A percentile compares a stretch with the other conserved stretches of the same genome.
Evolutionary conservation across 1,140 invertebrate genomes (phyloP).

Genomic region (Ruditapes philippinarum): DNA sequence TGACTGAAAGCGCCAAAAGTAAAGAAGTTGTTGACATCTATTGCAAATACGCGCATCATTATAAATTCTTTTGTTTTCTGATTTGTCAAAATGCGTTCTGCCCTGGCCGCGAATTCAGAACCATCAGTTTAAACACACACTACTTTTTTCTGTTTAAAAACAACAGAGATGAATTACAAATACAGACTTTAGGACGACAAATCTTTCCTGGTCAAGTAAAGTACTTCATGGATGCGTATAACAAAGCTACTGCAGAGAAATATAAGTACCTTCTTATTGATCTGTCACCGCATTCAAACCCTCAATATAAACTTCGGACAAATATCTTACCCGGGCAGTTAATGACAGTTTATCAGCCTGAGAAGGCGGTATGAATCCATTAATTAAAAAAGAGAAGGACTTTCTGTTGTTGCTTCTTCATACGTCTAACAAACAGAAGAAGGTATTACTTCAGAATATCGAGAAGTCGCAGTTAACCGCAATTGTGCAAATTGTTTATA

Average conservation of each 20-base stretch:
- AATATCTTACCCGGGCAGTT: conserved; percentile 52
- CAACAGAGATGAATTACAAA: conserved; percentile 33
- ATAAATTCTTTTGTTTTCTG: conserved; percentile 9
- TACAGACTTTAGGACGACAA: conserved; percentile 33
- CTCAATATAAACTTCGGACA: conserved; percentile 47
- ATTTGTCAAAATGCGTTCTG: conserved; percentile 46
- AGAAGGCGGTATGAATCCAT: conserved; percentile 7
- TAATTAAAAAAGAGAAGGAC: conserved; percentile 26
- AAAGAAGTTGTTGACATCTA: neutral
- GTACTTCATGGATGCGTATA: conserved; percentile 55
- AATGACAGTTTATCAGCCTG: conserved; percentile 23
- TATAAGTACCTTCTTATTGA: conserved; percentile 27
- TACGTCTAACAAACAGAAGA: neutral
- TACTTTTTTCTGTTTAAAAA: conserved; percentile 52
- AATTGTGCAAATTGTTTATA: neutral
- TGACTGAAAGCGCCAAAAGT: conserved; percentile 29
- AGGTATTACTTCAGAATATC: neutral
- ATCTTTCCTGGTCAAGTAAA: conserved; percentile 45
- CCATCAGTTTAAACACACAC: conserved; percentile 31
- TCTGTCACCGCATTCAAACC: conserved; percentile 32
- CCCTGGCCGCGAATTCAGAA: conserved; percentile 22
- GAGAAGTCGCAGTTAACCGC: neutral
- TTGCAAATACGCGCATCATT: conserved; percentile 6
- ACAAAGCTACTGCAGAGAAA: conserved; percentile 47
- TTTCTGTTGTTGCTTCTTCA: neutral